Conservation (phyloP, 2,888 invertebrate genomes). For the Melanostoma mellinum region DNA sequence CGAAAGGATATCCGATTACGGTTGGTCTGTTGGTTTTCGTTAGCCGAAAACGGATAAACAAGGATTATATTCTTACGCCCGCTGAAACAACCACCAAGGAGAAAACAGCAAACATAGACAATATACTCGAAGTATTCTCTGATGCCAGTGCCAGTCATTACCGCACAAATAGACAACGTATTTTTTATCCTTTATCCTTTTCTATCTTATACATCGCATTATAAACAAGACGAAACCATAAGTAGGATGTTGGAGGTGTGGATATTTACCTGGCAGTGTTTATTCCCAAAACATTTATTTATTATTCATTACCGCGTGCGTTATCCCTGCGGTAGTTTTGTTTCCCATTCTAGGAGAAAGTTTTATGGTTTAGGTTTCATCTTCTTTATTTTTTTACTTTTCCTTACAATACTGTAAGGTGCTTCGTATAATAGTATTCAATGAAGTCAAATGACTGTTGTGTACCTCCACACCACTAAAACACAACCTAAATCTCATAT, state of each 20-base stretch:
- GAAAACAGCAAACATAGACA: constrained; percentile 2
- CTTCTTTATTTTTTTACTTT: neutral
- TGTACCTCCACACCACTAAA: too few species aligned
- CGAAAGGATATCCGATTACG: constrained; percentile 33
- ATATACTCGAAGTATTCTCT: neutral
- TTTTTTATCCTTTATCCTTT: constrained; percentile 10
- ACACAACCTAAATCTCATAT: too few species aligned
- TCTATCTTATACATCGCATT: neutral
- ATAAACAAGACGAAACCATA: constrained; percentile 30
- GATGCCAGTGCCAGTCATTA: neutral
- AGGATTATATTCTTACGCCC: constrained; percentile 24
- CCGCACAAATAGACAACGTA: constrained; percentile 11
- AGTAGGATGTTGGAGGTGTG: constrained; percentile 21
- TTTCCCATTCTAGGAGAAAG: constrained; percentile 15
- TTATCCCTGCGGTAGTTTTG: constrained; percentile 54
- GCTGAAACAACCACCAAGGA: constrained; percentile 16
- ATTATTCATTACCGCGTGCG: constrained; percentile 66
- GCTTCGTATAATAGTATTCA: too few species aligned
- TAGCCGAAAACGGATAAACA: constrained; percentile 22
- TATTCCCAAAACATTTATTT: constrained; percentile 62
- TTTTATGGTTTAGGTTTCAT: neutral
- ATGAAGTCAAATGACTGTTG: too few species aligned
- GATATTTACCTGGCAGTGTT: constrained; percentile 36
- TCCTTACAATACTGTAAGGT: neutral
- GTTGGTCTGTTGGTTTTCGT: constrained; percentile 2